Conservation (phyloP, 2,888 invertebrate species). For the Eupeodes luniger region DNA sequence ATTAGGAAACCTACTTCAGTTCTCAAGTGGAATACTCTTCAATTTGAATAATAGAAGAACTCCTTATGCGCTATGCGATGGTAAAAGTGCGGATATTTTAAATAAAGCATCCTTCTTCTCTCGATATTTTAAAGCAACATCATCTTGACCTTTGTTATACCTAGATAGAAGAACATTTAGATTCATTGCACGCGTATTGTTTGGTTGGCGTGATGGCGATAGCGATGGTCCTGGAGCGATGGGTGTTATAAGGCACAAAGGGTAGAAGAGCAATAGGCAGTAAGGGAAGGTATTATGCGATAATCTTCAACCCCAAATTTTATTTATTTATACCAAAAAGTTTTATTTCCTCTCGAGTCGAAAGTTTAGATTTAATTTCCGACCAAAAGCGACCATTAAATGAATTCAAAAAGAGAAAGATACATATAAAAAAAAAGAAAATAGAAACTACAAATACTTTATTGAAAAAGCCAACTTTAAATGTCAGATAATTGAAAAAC, state of each 20-base stretch:
- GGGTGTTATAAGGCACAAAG: no score
- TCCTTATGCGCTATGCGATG: neutral
- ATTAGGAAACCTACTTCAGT: neutral
- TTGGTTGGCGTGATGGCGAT: neutral
- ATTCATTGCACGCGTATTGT: slow-evolving; percentile 57
- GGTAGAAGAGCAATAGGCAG: no score
- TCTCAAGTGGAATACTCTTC: neutral
- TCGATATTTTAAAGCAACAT: slow-evolving; percentile 7
- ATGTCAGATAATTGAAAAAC: slow-evolving; percentile 70
- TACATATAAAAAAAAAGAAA: slow-evolving; percentile 1
- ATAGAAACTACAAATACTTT: slow-evolving; percentile 21
- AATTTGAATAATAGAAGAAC: slow-evolving; percentile 1
- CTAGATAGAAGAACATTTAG: slow-evolving; percentile 21
- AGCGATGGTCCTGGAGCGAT: no score
- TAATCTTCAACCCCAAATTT: slow-evolving; percentile 6
- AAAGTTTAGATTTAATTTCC: slow-evolving; percentile 53
- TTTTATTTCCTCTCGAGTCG: slow-evolving; percentile 19
- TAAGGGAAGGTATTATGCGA: neutral
- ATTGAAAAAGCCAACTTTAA: slow-evolving; percentile 65
- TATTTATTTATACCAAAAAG: slow-evolving; percentile 30
- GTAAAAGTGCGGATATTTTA: neutral
- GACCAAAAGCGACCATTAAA: slow-evolving; percentile 19
- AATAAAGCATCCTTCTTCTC: neutral
- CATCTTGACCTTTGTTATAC: slow-evolving; percentile 40
- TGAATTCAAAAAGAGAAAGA: neutral